A percentile compares a stretch with the other conserved stretches of the same genome.
phyloP scores from a whole-genome alignment of 1,140 invertebrate species.

The Nasonia giraulti region DNA sequence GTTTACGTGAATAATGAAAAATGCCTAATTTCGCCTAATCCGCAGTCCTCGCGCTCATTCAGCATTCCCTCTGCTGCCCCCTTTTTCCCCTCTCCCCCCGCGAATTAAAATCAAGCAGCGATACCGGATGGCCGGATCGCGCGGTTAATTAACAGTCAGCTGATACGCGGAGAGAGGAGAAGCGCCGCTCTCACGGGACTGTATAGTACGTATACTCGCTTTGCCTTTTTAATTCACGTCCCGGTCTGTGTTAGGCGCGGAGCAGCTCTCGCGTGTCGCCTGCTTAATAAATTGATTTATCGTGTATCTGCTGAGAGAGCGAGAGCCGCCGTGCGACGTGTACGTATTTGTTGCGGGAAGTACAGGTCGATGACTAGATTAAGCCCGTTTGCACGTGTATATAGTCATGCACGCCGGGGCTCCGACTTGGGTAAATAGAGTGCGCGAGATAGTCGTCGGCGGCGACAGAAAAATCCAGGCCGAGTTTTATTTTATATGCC shows the following conservation, averaged over 20 bases:
- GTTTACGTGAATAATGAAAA: no score
- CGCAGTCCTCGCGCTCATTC: no score
- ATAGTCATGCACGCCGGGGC: background rate
- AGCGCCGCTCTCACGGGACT: no score
- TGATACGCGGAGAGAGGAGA: no score
- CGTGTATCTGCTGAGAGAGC: background rate
- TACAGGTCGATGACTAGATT: conserved; percentile 24
- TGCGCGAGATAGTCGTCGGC: background rate
- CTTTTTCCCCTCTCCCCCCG: background rate
- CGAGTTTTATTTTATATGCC: no score
- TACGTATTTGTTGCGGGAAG: background rate
- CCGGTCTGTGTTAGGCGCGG: background rate
- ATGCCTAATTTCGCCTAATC: background rate
- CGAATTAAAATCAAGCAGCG: conserved; percentile 54
- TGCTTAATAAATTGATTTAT: conserved; percentile 32
- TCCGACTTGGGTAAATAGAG: background rate
- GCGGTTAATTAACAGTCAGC: conserved; percentile 56
- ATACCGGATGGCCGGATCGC: conserved; percentile 47
- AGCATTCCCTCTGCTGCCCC: background rate
- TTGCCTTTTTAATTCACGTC: background rate
- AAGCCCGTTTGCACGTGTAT: background rate
- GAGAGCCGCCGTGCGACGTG: background rate
- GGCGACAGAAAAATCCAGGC: no score
- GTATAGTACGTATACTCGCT: background rate
- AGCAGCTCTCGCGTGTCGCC: conserved; percentile 13